Evolutionary conservation across 2,888 invertebrate genomes (phyloP).

Genomic region (Synergus gifuensis): DNA sequence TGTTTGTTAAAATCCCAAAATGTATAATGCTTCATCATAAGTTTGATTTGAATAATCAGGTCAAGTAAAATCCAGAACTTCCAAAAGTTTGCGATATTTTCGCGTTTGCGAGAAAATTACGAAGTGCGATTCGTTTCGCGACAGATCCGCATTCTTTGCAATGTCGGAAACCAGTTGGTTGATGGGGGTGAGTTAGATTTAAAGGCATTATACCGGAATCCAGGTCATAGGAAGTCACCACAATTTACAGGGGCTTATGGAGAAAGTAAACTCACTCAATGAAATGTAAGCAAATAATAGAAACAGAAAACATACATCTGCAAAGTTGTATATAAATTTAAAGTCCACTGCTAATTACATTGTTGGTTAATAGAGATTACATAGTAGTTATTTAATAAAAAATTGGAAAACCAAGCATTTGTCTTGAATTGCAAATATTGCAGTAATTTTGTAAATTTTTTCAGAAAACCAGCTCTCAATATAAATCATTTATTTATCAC

Average conservation of each 20-base stretch:
- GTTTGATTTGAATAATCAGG: not conserved
- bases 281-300: slow-evolving; percentile 18
- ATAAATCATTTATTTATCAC: too few relatives aligned
- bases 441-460: too few relatives aligned
- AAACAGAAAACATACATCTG: not conserved
- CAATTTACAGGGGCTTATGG: slow-evolving; percentile 11
- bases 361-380: too few relatives aligned
- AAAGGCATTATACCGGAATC: slow-evolving; percentile 20
- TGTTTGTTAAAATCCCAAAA: not conserved
- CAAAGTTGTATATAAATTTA: not conserved
- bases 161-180: slow-evolving; percentile 3
- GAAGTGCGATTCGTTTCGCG: not conserved
- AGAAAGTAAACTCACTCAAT: slow-evolving; percentile 2
- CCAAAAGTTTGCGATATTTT: not conserved
- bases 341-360: not conserved
- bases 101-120: not conserved
- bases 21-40: not conserved
- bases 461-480: too few relatives aligned
- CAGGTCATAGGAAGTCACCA: slow-evolving; percentile 19
- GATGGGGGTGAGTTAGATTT: slow-evolving; percentile 14
- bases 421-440: too few relatives aligned
- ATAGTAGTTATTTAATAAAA: too few relatives aligned
- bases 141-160: slow-evolving; percentile 20
- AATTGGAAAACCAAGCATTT: too few relatives aligned
- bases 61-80: not conserved